Base-by-base conservation (phyloP, 1,140 invertebrate species). In the Pseudachorutes palmiensis region DNA sequence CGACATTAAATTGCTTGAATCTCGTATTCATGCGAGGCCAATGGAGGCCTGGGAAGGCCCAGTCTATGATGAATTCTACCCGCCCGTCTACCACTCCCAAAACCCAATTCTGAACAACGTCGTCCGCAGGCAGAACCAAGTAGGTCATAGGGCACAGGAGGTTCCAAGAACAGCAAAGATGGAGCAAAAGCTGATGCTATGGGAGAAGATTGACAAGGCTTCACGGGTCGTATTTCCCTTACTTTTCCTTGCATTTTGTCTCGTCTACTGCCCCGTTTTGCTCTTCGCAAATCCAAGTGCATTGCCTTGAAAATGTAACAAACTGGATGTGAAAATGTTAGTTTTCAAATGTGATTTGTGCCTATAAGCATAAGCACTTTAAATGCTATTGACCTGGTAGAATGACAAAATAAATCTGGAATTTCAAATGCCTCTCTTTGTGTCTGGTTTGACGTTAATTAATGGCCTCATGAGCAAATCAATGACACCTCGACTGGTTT, bases 131-230 rank as follows among this genome's bases (percentile, higher is more conserved):
- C 19, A 9, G 36, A 45, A 45, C 36, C 9, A 45, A 12, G 36
- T 19, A 19, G 9, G 9, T 9, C 36, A 9, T 9, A 9, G 19
- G 36, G 9, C 36, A 19, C 36, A 45, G 36, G 19, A 19, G 9
- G 9, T 19, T 45, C 9, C 9, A 31, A 74, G 72, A 49, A 82
- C 84, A 63, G 81, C 85, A 49, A 61, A 30, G n/a, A 49, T 55
- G 22, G 73, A 84, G 84, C 67, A 83, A 84, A 81, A 86, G 87
- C 71, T 67, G 71, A 45, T 58, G 2, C 16, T 60, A 51, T 60
- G 26, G 48, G 29, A 41, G 59, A 41, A 16, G 1, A 33, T 65
- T 41, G 64, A 65, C 2, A 32, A 28, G 28, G 31, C 16, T 2
- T 33, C 51, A 0, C 49, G 64, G 29, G 30, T 55, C 9, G 64